These are phyloP conservation scores for Phrynocephalus forsythii DNA, from an alignment of 2,797 vertebrate genomes.

Conservation along the genomic window DNA sequence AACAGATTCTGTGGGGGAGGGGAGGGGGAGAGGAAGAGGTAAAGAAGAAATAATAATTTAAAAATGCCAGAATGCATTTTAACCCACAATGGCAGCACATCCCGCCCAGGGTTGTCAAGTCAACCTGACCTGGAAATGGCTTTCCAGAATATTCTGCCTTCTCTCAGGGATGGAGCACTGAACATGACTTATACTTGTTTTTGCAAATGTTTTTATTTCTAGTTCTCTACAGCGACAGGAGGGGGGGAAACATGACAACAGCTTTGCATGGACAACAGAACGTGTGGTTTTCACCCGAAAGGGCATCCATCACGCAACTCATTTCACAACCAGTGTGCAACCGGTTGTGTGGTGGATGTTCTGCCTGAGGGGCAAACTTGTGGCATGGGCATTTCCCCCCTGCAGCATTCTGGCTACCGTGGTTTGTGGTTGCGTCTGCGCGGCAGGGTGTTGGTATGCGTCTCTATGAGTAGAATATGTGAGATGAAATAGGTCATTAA, in stretches of 20 bases:
- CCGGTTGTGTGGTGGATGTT: too few species aligned
- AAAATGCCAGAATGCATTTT: not conserved
- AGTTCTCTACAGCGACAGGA: not conserved
- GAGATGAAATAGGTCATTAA: not conserved
- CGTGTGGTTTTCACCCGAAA: too few species aligned
- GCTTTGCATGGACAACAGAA: too few species aligned
- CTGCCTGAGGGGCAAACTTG: too few species aligned
- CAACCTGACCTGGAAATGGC: not conserved
- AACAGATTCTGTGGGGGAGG: slow-evolving; percentile 85
- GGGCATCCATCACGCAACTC: too few species aligned
- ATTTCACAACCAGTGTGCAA: too few species aligned
- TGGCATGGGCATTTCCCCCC: too few species aligned
- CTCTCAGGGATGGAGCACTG: too few species aligned
- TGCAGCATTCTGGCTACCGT: too few species aligned
- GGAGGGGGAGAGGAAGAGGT: not conserved
- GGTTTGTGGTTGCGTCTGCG: not conserved
- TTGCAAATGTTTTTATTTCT: not conserved
- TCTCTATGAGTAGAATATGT: too few species aligned
- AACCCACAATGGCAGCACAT: too few species aligned
- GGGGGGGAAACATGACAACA: too few species aligned
- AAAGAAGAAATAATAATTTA: not conserved
- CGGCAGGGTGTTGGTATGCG: not conserved
- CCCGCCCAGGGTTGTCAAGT: not conserved
- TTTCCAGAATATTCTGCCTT: not conserved
- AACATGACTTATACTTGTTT: not conserved